Evolutionary conservation across 2,113 vertebrate species (phyloP).

Genomic region (Nyctereutes procyonoides): DNA sequence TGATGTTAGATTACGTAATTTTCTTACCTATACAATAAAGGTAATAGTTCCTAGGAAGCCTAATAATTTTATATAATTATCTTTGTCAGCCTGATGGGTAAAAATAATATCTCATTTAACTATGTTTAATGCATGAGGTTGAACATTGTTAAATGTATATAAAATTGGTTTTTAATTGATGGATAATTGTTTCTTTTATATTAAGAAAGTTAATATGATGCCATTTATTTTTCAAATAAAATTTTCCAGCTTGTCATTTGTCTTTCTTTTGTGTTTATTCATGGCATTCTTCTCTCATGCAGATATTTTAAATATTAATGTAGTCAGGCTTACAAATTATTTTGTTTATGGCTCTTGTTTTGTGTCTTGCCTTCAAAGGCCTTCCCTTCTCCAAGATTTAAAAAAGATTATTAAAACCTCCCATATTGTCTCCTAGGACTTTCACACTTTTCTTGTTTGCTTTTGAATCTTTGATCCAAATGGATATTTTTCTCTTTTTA

Average conservation of each 20-base stretch:
- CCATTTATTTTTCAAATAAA: not conserved
- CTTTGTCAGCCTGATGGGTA: not conserved
- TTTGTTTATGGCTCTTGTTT: not conserved
- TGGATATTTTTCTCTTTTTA: not conserved
- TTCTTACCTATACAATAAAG: constrained; percentile 28
- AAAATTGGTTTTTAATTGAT: not conserved
- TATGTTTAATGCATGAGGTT: not conserved
- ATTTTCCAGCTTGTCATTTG: not conserved
- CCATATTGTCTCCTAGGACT: not conserved
- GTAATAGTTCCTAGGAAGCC: not conserved
- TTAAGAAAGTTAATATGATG: constrained; percentile 10
- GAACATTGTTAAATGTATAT: constrained; percentile 3
- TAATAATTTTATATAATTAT: not conserved
- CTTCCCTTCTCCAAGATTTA: not conserved
- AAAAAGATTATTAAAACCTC: not conserved
- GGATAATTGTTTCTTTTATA: constrained; percentile 20
- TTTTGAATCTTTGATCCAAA: constrained; percentile 39
- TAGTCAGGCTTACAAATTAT: not conserved
- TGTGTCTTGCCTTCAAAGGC: not conserved
- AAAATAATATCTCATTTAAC: constrained; percentile 39
- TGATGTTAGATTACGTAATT: not conserved
- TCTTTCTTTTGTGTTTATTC: constrained; percentile 13
- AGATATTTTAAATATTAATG: not conserved
- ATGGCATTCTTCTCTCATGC: not conserved
- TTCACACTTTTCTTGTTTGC: constrained; percentile 26